Base-by-base conservation (phyloP, 2,888 invertebrate species). In the Monopis laevigella region DNA sequence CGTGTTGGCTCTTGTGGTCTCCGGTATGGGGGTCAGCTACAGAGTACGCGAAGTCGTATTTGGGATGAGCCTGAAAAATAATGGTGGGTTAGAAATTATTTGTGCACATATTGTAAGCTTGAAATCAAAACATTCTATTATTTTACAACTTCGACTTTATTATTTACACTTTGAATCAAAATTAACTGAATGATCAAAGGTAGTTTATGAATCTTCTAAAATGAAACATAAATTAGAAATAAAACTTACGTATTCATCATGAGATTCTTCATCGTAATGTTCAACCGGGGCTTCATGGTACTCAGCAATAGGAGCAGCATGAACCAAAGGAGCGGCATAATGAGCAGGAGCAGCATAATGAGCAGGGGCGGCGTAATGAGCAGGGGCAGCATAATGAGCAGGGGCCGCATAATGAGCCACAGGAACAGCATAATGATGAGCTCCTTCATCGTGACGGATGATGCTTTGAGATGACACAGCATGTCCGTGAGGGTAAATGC, bases 1-100 rank as follows among this genome's bases (percentile, higher is more conserved):
- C 84, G 50, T 82, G 78, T 60, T 82, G 82, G 10, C 69, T 62
- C 59, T 83, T 82, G 58, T 75, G 69, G 65, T 84, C 83, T 28
- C 83, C 83, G 48, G 83, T 84, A 61, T 83, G 81, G 6, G 77
- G 77, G 57, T 84, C 84, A 6, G 77, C 56, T 27, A 84, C 84
- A 43, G 82, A 82, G 59, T 84, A 83, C 19, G 67, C 72, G 52
- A 73, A 82, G 50, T 73, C 70, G 51, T 75, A 75, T 55, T 68
- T 65, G n/a, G 75, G 74, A 46, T 73, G 65, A 40, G 65, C 52
- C 66, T 75, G 53, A 10, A 57, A 56, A 3, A n/a, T n/a, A n/a
- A n/a, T n/a, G n/a, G n/a, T n/a, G n/a, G n/a, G n/a, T n/a, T n/a
- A n/a, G n/a, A n/a, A n/a, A n/a, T n/a, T n/a, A n/a, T n/a, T n/a